Conservation (phyloP, 2,888 invertebrate species). For the Erannis defoliaria region DNA sequence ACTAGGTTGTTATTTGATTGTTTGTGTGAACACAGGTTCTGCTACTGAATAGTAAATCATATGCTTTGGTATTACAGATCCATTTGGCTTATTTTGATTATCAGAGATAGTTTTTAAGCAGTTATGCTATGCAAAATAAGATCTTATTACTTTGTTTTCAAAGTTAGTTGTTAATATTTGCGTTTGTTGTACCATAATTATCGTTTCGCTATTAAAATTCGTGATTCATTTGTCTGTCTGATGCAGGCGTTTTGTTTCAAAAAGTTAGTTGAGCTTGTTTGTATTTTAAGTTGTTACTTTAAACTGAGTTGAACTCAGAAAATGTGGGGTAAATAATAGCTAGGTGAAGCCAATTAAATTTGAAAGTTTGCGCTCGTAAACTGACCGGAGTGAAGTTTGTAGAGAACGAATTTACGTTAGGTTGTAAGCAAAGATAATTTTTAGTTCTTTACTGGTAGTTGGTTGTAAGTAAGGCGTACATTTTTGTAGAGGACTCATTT, state of each 20-base stretch:
- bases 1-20: slow-evolving; percentile 19
- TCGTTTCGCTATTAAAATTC: slow-evolving; percentile 37
- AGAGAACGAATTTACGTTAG: neutral
- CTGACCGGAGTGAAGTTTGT: neutral
- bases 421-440: too few relatives aligned
- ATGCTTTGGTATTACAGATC: slow-evolving; percentile 14
- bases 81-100: slow-evolving; percentile 5
- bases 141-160: slow-evolving; percentile 6
- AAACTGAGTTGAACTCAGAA: slow-evolving; percentile 5
- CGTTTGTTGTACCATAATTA: slow-evolving; percentile 29
- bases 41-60: slow-evolving; percentile 9
- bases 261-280: slow-evolving; percentile 32
- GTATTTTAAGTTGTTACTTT: slow-evolving; percentile 22
- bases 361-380: neutral
- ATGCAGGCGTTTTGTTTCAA: slow-evolving; percentile 39
- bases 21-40: neutral
- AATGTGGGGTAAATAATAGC: slow-evolving; percentile 12
- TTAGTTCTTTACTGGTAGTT: too few relatives aligned
- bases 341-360: slow-evolving; percentile 1
- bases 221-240: slow-evolving; percentile 45
- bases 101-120: neutral
- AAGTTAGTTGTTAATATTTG: slow-evolving; percentile 10
- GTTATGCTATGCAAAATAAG: neutral
- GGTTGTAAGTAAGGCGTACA: too few relatives aligned
- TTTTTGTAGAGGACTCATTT: too few relatives aligned